phyloP scores from a whole-genome alignment of 2,888 invertebrate species.

The Drosophila kambysellisi region DNA sequence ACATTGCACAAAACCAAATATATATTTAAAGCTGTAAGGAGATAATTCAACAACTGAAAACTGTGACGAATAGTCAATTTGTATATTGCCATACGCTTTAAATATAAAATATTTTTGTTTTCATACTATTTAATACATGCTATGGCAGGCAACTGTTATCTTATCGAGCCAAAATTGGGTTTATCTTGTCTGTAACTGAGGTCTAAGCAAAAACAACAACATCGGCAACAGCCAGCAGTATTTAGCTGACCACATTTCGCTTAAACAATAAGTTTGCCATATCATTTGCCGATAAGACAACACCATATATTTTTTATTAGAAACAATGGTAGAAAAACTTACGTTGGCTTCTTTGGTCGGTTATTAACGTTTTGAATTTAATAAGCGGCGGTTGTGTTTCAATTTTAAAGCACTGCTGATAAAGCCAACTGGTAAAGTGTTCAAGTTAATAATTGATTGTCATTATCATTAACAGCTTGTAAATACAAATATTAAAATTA shows the following conservation, averaged over 20 bases:
- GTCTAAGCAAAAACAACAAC: slow-evolving; percentile 18
- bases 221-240: slow-evolving; percentile 23
- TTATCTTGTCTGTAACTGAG: slow-evolving; percentile 61
- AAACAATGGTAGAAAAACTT: slow-evolving; percentile 40
- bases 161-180: slow-evolving; percentile 52
- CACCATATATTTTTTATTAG: slow-evolving; percentile 43
- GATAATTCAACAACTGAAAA: not conserved
- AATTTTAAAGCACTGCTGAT: slow-evolving; percentile 6
- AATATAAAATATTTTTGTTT: slow-evolving; percentile 33
- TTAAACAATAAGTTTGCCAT: slow-evolving; percentile 62
- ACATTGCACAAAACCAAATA: too few relatives aligned
- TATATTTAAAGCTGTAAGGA: not conserved
- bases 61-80: not conserved
- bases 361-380: slow-evolving; percentile 53
- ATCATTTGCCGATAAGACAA: slow-evolving; percentile 69
- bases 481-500: not conserved
- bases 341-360: slow-evolving; percentile 16
- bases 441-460: not conserved
- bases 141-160: slow-evolving; percentile 32
- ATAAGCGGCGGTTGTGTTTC: slow-evolving; percentile 49
- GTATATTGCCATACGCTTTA: slow-evolving; percentile 4
- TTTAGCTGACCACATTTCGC: slow-evolving; percentile 69
- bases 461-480: not conserved
- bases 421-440: not conserved
- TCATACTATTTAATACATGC: slow-evolving; percentile 11